These are phyloP conservation scores for Acleris cristana DNA, from an alignment of 2,888 invertebrate genomes.

Conservation along the genomic window DNA sequence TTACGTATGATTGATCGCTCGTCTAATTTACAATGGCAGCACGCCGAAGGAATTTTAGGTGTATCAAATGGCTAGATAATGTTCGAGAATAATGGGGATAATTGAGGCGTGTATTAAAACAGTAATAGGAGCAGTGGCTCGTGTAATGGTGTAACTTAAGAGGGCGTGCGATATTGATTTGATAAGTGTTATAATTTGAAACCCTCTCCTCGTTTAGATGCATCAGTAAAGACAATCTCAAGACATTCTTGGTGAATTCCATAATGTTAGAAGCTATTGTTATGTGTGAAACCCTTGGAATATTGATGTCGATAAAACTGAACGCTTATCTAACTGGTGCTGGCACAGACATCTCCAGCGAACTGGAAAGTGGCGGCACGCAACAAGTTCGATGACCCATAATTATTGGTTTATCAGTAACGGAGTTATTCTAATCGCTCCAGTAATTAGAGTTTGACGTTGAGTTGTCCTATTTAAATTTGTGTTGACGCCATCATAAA, in stretches of 20 bases:
- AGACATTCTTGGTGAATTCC: no score
- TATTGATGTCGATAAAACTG: constrained; percentile 11
- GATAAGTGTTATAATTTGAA: neutral
- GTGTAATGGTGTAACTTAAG: constrained; percentile 21
- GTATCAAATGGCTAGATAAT: constrained; percentile 27
- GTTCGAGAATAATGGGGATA: constrained; percentile 25
- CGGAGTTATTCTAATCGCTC: constrained; percentile 31
- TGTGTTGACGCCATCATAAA: constrained; percentile 6
- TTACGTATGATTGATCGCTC: constrained; percentile 32
- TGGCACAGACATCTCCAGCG: constrained; percentile 32
- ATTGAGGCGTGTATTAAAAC: constrained; percentile 25
- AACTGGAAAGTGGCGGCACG: constrained; percentile 36
- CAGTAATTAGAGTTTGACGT: constrained; percentile 32
- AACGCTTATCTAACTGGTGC: constrained; percentile 22
- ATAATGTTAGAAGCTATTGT: no score
- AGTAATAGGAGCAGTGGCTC: constrained; percentile 28
- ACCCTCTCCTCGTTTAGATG: no score
- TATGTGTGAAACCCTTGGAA: neutral
- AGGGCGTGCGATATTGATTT: neutral
- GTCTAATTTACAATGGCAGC: constrained; percentile 31
- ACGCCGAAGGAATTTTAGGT: constrained; percentile 28
- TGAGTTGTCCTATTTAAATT: constrained; percentile 19
- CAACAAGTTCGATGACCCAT: constrained; percentile 32
- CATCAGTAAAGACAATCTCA: no score
- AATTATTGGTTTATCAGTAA: constrained; percentile 37